Evolutionary conservation across 2,113 vertebrate genomes (phyloP), one percentile per base, ranked within the genome.

Genomic region (Hiodon tergisus): DNA sequence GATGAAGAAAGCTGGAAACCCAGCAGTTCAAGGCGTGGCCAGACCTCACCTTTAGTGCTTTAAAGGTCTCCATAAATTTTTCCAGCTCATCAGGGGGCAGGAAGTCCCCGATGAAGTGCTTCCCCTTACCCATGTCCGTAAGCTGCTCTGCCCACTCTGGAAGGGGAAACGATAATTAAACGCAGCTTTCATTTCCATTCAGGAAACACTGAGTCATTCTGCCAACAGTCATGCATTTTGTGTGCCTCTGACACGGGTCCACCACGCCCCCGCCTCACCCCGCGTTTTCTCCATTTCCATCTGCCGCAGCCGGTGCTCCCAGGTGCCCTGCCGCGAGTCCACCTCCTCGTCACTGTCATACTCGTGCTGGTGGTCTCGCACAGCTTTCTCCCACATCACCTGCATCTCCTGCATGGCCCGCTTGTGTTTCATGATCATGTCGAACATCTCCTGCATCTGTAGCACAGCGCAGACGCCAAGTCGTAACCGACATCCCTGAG

Each of bases 221-320:
- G 6, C 10, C 55, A n/a, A 14, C 5, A 16, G 52, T 31, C 11
- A 46, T 0, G n/a, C 4, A 4, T 14, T 11, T 0, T 59, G 58
- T 8, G 58, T 9, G 46, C 7, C 4, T 31, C 47, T 13, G 9
- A 48, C 9, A 10, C 31, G 0, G 10, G 31, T 48, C 46, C 3
- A 6, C 14, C 48, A 13, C 16, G 14, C 17, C 3, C 3, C 69
- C 31, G 2, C 46, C 46, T 14, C 55, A 16, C 47, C 0, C 4
- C 95, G 90, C 0, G 97, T 98, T 83, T 98, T 98, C 80, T 98
- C 97, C 97, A 99, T 99, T 87, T 99, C 97, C 97, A 99, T 95
- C 78, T 94, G 89, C 5, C 96, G 85, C 1, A 98, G 91, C n/a
- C 92, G 93, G 82, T 99, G 97, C 78, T 99, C 97, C 97, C 97